These are phyloP conservation scores for Melinaea marsaeus DNA, from an alignment of 2,888 invertebrate species.

Conservation along the genomic window DNA sequence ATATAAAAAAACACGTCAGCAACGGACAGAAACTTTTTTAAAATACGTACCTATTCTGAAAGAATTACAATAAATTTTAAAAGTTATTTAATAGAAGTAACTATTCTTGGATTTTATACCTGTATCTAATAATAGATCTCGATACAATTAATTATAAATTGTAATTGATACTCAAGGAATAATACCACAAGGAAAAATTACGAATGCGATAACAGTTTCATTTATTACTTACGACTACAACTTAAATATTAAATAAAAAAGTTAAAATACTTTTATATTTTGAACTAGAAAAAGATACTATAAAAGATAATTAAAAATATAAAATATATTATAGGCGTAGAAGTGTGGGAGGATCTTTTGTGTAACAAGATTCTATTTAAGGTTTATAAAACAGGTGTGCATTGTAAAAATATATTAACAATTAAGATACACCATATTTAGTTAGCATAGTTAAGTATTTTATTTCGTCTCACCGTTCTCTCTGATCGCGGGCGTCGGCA, in stretches of 20 bases:
- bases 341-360: conserved; percentile 56
- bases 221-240: background rate
- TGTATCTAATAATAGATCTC: background rate
- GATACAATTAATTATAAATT: conserved; percentile 26
- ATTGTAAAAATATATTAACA: conserved; percentile 31
- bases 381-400: conserved; percentile 40
- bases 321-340: conserved; percentile 56
- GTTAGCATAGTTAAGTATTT: conserved; percentile 12
- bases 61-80: background rate
- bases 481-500: conserved; percentile 63
- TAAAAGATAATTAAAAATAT: background rate
- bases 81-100: background rate
- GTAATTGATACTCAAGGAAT: conserved; percentile 31
- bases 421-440: conserved; percentile 19
- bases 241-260: background rate
- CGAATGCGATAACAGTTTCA: conserved; percentile 7
- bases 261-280: background rate
- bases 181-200: conserved; percentile 30
- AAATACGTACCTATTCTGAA: no score
- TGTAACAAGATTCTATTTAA: conserved; percentile 67
- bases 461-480: conserved; percentile 65
- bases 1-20: no score
- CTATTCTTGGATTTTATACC: background rate
- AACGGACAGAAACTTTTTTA: no score
- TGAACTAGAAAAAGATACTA: no score